A percentile compares a stretch with the other conserved stretches of the same genome.
phyloP scores from a whole-genome alignment of 2,797 vertebrate species.

The Neostethus bicornis region DNA sequence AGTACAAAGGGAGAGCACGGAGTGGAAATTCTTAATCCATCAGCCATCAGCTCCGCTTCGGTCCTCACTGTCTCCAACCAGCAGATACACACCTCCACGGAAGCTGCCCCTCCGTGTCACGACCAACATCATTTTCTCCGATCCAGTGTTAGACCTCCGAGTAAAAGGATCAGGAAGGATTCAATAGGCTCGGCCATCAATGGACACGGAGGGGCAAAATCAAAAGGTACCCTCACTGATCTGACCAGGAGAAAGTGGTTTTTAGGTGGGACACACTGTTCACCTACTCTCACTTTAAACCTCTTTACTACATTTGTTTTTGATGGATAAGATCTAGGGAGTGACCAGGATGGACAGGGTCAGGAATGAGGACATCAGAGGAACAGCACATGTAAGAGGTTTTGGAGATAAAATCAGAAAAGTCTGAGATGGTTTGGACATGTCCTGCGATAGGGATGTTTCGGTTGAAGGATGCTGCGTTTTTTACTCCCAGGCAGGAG shows the following conservation, averaged over 20 bases:
- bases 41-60: constrained; percentile 70
- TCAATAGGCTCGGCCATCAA: constrained; percentile 83
- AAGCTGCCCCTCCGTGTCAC: constrained; percentile 82
- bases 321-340: constrained; percentile 8
- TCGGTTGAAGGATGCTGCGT: no score
- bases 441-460: no score
- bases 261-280: constrained; percentile 11
- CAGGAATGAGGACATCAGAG: no score
- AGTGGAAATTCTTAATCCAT: constrained; percentile 84
- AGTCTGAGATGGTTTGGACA: no score
- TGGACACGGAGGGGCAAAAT: constrained; percentile 84
- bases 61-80: constrained; percentile 74
- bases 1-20: constrained; percentile 94
- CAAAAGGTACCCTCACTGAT: constrained; percentile 86
- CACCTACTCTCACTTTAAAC: constrained; percentile 18
- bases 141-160: constrained; percentile 97
- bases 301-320: constrained; percentile 14
- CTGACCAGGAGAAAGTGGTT: constrained; percentile 2
- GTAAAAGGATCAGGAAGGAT: constrained; percentile 97
- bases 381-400: no score
- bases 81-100: constrained; percentile 59
- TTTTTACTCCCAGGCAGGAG: no score
- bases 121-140: constrained; percentile 99
- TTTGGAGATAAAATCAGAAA: no score
- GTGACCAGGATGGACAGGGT: no score